phyloP scores from a whole-genome alignment of 2,113 vertebrate species.

The Cnemophilus loriae region DNA sequence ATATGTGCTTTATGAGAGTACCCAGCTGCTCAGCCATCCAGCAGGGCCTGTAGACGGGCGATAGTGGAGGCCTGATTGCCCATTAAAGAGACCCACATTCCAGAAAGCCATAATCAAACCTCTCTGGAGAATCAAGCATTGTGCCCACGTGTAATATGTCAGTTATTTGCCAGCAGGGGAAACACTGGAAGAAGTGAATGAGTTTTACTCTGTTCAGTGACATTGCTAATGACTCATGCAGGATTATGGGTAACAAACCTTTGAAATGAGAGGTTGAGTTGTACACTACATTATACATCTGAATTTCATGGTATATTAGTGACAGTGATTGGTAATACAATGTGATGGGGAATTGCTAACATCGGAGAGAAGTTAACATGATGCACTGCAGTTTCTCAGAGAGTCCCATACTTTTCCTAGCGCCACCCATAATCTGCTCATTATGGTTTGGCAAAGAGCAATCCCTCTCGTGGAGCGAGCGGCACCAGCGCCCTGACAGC shows the following conservation, averaged over 20 bases:
- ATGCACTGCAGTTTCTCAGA: constrained; percentile 1
- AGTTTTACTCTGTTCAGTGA: constrained; percentile 42
- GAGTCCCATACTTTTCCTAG: constrained; percentile 5
- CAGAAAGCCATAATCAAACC: not conserved
- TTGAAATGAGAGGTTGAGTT: constrained; percentile 41
- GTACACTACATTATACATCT: constrained; percentile 42
- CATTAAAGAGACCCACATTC: not conserved
- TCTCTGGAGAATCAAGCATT: not conserved
- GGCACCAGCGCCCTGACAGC: not conserved
- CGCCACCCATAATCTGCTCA: constrained; percentile 24
- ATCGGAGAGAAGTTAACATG: constrained; percentile 17
- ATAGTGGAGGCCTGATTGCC: not conserved
- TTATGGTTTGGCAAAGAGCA: constrained; percentile 24
- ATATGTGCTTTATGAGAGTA: not conserved
- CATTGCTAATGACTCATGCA: constrained; percentile 49
- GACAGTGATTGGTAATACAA: constrained; percentile 47
- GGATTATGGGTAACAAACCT: constrained; percentile 59
- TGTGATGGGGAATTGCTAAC: constrained; percentile 44
- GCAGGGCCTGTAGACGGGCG: not conserved
- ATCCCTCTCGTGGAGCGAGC: not conserved
- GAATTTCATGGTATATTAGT: constrained; percentile 63
- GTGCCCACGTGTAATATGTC: not conserved
- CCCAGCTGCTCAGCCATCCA: not conserved
- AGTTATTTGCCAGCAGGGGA: constrained; percentile 34
- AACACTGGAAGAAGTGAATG: not conserved